These are phyloP conservation scores for Chionoecetes opilio DNA, from an alignment of 1,140 invertebrate genomes.

Conservation along the genomic window DNA sequence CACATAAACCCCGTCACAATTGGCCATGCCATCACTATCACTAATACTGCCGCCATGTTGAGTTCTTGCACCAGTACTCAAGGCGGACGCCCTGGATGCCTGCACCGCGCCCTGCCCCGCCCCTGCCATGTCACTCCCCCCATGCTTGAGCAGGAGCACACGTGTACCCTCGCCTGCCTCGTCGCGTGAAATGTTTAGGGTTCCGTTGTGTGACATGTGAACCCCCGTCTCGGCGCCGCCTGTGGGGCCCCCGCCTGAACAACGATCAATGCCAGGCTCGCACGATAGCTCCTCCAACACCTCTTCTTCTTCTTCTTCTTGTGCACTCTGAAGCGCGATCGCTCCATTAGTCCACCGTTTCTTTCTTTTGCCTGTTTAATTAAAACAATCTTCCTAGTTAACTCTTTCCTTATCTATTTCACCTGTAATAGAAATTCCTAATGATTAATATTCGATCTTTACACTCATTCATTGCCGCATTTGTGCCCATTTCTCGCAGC, in stretches of 20 bases:
- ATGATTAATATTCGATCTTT: no score
- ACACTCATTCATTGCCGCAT: no score
- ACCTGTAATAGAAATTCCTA: no score
- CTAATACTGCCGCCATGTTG: slow-evolving; percentile 77
- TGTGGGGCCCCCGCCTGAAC: slow-evolving; percentile 73
- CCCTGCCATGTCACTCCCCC: slow-evolving; percentile 60
- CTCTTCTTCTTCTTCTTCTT: no score
- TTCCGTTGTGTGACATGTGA: slow-evolving; percentile 79
- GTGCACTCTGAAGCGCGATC: no score
- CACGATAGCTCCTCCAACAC: slow-evolving; percentile 37
- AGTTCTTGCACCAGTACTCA: slow-evolving; percentile 50
- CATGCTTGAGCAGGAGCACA: slow-evolving; percentile 75
- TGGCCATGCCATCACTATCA: slow-evolving; percentile 72
- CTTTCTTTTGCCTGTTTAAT: no score
- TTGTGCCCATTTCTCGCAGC: background rate
- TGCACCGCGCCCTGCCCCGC: slow-evolving; percentile 62
- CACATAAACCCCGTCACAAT: slow-evolving; percentile 75
- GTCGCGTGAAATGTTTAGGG: slow-evolving; percentile 78
- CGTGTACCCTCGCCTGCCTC: slow-evolving; percentile 75
- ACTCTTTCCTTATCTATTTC: no score
- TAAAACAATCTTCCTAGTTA: no score
- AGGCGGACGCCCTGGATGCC: slow-evolving; percentile 61
- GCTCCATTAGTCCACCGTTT: no score
- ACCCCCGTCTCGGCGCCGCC: slow-evolving; percentile 74
- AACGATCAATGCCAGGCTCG: slow-evolving; percentile 75